Evolutionary conservation across 2,113 vertebrate species (phyloP).

Genomic region (Callocephalon fimbriatum): DNA sequence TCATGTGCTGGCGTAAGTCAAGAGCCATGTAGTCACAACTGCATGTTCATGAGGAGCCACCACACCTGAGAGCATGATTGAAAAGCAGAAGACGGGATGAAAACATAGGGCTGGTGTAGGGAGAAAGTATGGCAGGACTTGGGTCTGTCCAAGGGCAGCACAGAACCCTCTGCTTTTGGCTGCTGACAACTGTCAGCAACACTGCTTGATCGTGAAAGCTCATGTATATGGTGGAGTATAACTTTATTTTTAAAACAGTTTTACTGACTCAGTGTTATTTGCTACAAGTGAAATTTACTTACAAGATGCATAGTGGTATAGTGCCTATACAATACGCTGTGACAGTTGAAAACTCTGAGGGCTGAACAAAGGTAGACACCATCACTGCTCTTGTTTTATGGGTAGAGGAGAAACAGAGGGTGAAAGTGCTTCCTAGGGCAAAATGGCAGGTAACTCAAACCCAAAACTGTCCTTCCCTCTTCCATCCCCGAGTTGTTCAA

Average conservation of each 20-base stretch:
- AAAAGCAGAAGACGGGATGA: background rate
- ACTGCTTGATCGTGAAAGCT: background rate
- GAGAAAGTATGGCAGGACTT: background rate
- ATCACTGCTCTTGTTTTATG: background rate
- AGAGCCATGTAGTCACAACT: background rate
- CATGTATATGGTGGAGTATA: background rate
- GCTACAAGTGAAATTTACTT: background rate
- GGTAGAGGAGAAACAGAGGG: background rate
- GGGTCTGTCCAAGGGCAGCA: background rate
- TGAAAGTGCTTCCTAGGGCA: background rate
- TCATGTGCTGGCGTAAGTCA: background rate
- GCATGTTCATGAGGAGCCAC: background rate
- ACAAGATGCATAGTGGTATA: background rate
- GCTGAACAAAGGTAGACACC: background rate
- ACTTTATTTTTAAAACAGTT: background rate
- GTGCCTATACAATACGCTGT: background rate
- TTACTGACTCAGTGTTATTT: background rate
- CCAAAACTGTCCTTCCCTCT: background rate
- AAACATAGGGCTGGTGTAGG: fast-evolving
- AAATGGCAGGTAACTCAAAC: background rate
- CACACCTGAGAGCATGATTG: fast-evolving
- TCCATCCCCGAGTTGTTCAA: background rate
- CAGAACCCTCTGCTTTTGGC: fast-evolving
- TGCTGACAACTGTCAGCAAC: background rate
- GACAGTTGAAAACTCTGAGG: background rate